Evolutionary conservation across 2,888 invertebrate genomes (phyloP), one percentile per base, ranked within the genome.

Genomic region (Nemotelus pantherinus): DNA sequence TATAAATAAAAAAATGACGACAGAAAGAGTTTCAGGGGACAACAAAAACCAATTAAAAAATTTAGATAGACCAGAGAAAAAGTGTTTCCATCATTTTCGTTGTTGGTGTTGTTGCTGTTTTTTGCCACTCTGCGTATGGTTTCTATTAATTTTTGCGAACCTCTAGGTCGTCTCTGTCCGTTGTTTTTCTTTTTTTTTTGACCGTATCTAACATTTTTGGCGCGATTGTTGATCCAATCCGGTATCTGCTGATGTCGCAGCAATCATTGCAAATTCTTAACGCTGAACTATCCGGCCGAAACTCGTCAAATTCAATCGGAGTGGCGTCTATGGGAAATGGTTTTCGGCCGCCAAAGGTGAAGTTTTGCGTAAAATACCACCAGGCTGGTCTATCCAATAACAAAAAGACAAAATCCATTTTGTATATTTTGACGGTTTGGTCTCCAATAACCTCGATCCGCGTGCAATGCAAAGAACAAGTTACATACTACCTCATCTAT

Each of bases 11-110:
- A 45, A 10, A 44, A 65, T 9, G 7, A 44, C 47, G 47, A 6
- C 7, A 53, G 43, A 63, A 63, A 43, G 43, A 53, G 43, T 43
- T 43, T 2, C 7, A 53, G 4, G 58, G 44, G 39, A 72, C 72
- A 58, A 45, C 72, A 53, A 72, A 72, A 72, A 72, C 72, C 72
- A 72, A 72, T 72, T 72, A 72, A 72, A 68, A 68, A 57, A 72
- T 58, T 41, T 44, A n/a, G 48, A 72, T 45, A 58, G 44, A 58
- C n/a, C 47, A 50, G 48, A n/a, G 25, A 48, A 50, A 7, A 50
- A 41, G 3, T 63, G 39, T 25, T 63, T 63, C 25, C 25, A 25
- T 25, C 25, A 25, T 63, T 44, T 41, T 41, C 9, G 45, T 41
- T n/a, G 7, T 63, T 63, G 41, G 50, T 50, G 50, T 63, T 43